These are phyloP conservation scores for Enhydra lutris DNA, from an alignment of 2,113 vertebrate genomes.

Conservation along the genomic window DNA sequence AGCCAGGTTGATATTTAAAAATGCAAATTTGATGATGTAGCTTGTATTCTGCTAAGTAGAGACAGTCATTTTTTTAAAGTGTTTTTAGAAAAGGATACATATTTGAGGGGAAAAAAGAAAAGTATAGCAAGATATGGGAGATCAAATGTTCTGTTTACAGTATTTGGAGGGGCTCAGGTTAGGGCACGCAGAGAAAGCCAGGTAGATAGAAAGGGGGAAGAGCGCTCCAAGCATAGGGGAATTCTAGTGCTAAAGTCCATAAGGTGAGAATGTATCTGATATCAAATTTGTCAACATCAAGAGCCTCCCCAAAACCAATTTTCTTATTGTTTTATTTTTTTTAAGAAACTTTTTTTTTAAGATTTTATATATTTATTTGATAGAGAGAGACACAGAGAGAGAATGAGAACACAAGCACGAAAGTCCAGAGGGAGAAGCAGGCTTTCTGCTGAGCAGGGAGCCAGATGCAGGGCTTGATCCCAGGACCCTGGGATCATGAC, in stretches of 20 bases:
- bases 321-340: neutral
- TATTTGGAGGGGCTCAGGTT: neutral
- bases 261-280: neutral
- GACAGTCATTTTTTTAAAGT: neutral
- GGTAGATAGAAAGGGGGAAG: neutral
- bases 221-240: neutral
- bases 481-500: no score
- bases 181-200: neutral
- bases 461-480: no score
- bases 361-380: no score
- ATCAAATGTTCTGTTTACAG: neutral
- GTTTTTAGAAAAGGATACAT: neutral
- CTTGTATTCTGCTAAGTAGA: neutral
- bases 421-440: no score
- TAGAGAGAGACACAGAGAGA: no score
- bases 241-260: neutral
- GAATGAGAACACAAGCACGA: no score
- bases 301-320: accelerated
- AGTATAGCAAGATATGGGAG: neutral
- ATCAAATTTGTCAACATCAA: neutral
- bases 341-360: no score
- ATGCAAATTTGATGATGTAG: neutral
- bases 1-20: neutral
- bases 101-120: neutral
- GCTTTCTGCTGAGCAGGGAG: no score